Conservation (phyloP, 2,888 invertebrate species). For the Lathronympha strigana region DNA sequence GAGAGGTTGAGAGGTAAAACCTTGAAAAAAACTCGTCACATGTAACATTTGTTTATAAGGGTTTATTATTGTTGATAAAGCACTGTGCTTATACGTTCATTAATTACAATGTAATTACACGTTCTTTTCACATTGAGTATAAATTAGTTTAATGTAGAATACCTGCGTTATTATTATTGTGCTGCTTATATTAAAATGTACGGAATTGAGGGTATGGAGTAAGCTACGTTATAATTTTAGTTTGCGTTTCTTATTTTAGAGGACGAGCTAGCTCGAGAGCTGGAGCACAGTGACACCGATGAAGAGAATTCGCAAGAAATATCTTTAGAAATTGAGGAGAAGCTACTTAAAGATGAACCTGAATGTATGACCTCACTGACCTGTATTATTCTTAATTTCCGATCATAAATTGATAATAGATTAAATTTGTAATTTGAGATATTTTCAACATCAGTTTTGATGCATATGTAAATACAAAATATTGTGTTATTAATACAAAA, state of each 20-base stretch:
- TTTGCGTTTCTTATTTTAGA: slow-evolving; percentile 58
- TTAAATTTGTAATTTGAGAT: no score
- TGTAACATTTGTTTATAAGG: slow-evolving; percentile 25
- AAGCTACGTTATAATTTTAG: background rate
- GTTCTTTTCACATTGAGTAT: background rate
- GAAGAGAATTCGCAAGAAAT: slow-evolving; percentile 80
- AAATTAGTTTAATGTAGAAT: background rate
- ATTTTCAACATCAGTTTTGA: no score
- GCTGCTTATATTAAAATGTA: no score
- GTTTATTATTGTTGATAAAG: slow-evolving; percentile 8
- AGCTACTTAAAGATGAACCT: slow-evolving; percentile 77
- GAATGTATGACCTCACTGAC: slow-evolving; percentile 69
- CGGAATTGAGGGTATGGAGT: no score
- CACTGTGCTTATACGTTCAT: no score
- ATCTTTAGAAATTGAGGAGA: slow-evolving; percentile 79
- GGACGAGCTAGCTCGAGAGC: slow-evolving; percentile 74
- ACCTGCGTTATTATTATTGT: background rate
- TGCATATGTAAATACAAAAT: background rate
- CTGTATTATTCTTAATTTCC: no score
- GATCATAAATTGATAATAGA: no score
- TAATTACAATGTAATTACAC: no score
- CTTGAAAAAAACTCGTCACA: background rate
- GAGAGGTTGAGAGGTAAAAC: slow-evolving; percentile 70
- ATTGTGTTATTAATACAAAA: background rate
- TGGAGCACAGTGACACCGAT: slow-evolving; percentile 80